A percentile compares a stretch with the other conserved stretches of the same genome.
These are phyloP conservation scores for Aporrectodea caliginosa DNA, from an alignment of 1,140 invertebrate genomes.

Conservation along the genomic window DNA sequence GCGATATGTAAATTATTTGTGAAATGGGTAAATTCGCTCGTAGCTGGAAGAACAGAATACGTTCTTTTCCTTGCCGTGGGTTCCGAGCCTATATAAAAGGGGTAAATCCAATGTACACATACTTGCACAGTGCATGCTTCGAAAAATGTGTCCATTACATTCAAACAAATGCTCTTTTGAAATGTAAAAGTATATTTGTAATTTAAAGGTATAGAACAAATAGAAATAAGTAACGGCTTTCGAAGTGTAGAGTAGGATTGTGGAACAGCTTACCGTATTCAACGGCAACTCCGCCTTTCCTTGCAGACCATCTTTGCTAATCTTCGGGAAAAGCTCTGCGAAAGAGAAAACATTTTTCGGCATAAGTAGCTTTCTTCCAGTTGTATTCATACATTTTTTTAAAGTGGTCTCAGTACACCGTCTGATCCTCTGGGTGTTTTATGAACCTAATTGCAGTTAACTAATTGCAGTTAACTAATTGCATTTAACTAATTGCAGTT, in stretches of 20 bases:
- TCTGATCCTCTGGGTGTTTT: neutral
- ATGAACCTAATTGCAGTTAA: neutral
- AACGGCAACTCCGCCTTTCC: neutral
- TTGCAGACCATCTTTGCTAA: neutral
- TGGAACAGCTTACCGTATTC: neutral
- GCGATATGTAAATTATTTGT: too few relatives aligned
- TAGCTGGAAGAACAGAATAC: too few relatives aligned
- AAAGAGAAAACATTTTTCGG: neutral
- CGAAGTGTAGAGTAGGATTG: too few relatives aligned
- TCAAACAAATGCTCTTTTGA: neutral
- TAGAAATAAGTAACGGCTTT: too few relatives aligned
- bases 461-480: neutral
- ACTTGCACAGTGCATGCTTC: neutral
- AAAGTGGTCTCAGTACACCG: neutral
- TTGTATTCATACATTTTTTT: neutral
- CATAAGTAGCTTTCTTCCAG: too few relatives aligned
- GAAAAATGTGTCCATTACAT: neutral
- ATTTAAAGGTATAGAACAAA: too few relatives aligned
- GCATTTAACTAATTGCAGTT: neutral
- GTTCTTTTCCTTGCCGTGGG: too few relatives aligned
- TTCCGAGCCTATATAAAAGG: too few relatives aligned
- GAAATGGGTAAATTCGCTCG: too few relatives aligned
- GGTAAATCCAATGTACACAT: neutral
- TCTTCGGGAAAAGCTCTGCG: neutral
- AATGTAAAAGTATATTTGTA: neutral